These are phyloP conservation scores for Cygnus olor DNA, from an alignment of 2,797 vertebrate species.

Conservation along the genomic window DNA sequence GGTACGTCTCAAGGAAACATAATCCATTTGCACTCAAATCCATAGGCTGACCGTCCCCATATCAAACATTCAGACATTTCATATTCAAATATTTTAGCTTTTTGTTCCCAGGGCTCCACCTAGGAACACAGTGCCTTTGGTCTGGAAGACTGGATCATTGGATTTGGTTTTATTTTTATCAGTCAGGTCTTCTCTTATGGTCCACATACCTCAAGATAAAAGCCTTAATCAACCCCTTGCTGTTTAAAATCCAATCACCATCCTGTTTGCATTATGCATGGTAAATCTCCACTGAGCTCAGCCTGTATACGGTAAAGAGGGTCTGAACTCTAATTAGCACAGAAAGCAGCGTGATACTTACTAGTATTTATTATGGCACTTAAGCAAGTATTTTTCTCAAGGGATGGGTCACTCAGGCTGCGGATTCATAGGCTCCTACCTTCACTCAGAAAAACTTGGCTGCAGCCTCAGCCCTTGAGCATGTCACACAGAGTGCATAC, in stretches of 20 bases:
- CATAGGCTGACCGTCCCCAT: background rate
- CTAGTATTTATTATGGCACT: background rate
- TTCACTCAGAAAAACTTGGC: background rate
- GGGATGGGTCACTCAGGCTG: background rate
- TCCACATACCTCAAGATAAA: background rate
- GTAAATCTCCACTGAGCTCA: background rate
- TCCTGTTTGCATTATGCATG: background rate
- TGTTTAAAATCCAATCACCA: conserved; percentile 1
- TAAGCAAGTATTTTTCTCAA: background rate
- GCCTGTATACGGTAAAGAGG: background rate
- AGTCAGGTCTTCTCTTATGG: background rate
- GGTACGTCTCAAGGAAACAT: background rate
- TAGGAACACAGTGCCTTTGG: background rate
- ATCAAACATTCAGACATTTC: background rate
- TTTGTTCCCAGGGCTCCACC: background rate
- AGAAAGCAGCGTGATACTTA: background rate
- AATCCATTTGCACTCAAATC: background rate
- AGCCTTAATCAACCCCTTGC: background rate
- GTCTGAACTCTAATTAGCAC: background rate
- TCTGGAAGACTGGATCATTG: background rate
- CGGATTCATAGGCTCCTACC: background rate
- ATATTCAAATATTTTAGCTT: background rate
- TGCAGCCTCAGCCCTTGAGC: background rate
- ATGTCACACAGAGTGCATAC: background rate
- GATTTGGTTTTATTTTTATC: background rate